Evolutionary conservation across 1,140 invertebrate genomes (phyloP).

Genomic region (Tetragonula clypearis): DNA sequence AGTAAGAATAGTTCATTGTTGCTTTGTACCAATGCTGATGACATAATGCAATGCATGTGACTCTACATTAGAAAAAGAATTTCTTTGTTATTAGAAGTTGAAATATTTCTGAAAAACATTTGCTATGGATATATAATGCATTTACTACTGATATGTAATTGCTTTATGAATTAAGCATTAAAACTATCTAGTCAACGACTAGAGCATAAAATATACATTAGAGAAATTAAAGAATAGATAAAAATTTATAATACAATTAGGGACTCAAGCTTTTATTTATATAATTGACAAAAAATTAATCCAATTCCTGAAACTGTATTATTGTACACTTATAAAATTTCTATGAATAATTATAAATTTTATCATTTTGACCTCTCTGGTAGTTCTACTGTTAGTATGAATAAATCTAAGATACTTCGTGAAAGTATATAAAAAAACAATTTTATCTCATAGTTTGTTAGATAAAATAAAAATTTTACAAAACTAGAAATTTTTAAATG

Average conservation of each 20-base stretch:
- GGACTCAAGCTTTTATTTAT: too few relatives aligned
- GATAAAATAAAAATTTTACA: neutral
- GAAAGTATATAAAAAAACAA: neutral
- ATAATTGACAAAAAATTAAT: too few relatives aligned
- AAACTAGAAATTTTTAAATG: neutral
- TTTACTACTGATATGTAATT: neutral
- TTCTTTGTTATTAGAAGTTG: neutral
- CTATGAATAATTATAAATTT: too few relatives aligned
- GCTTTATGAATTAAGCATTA: neutral
- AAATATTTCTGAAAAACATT: neutral
- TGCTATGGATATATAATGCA: neutral
- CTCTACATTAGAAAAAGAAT: conserved; percentile 17
- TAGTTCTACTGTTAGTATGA: neutral
- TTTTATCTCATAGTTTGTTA: neutral
- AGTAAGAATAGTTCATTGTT: conserved; percentile 54
- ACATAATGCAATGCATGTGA: conserved; percentile 52
- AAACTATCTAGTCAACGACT: too few relatives aligned
- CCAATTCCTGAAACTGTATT: too few relatives aligned
- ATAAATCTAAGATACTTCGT: neutral
- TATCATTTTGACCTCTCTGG: too few relatives aligned
- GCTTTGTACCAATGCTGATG: conserved; percentile 56
- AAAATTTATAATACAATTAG: too few relatives aligned
- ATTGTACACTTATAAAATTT: too few relatives aligned
- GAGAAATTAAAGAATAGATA: too few relatives aligned
- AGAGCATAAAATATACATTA: too few relatives aligned